Evolutionary conservation across 2,888 invertebrate genomes (phyloP).

Genomic region (Drosophila merina): DNA sequence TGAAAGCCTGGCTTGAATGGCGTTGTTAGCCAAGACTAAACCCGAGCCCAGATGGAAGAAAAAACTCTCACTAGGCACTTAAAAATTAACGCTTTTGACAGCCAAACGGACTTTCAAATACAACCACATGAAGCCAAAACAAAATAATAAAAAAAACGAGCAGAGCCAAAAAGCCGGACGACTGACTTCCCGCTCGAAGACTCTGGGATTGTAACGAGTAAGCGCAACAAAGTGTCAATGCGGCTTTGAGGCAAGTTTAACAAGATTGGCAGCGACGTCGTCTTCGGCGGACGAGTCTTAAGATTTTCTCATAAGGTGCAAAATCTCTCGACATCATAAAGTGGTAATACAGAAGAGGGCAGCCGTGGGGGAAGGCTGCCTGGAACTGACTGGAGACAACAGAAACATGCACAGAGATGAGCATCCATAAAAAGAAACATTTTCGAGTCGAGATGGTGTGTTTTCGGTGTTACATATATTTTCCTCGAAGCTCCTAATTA

Average conservation of each 20-base stretch:
- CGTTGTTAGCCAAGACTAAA: conserved; percentile 50
- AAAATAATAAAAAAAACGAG: conserved; percentile 25
- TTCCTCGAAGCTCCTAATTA: conserved; percentile 66
- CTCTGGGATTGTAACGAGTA: conserved; percentile 57
- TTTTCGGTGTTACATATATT: conserved; percentile 53
- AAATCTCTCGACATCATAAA: conserved; percentile 76
- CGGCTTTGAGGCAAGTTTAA: conserved; percentile 65
- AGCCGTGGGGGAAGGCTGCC: background rate
- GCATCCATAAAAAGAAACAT: conserved; percentile 53
- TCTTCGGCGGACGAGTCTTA: conserved; percentile 34
- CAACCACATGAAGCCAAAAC: conserved; percentile 39
- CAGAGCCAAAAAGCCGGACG: conserved; percentile 10
- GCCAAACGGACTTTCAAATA: conserved; percentile 79
- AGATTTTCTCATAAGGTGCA: conserved; percentile 80
- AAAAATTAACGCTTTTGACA: conserved; percentile 81
- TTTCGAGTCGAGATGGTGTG: conserved; percentile 46
- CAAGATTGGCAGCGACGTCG: conserved; percentile 70
- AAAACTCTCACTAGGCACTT: conserved; percentile 79
- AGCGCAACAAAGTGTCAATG: conserved; percentile 78
- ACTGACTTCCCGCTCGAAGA: conserved; percentile 31
- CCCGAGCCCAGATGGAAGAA: conserved; percentile 39
- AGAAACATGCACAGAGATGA: conserved; percentile 69
- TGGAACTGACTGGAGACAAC: conserved; percentile 39
- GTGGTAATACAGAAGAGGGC: conserved; percentile 40
- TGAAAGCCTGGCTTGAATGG: conserved; percentile 30